Base-by-base conservation (phyloP, 2,113 vertebrate species). In the Syngnathus scovelli region DNA sequence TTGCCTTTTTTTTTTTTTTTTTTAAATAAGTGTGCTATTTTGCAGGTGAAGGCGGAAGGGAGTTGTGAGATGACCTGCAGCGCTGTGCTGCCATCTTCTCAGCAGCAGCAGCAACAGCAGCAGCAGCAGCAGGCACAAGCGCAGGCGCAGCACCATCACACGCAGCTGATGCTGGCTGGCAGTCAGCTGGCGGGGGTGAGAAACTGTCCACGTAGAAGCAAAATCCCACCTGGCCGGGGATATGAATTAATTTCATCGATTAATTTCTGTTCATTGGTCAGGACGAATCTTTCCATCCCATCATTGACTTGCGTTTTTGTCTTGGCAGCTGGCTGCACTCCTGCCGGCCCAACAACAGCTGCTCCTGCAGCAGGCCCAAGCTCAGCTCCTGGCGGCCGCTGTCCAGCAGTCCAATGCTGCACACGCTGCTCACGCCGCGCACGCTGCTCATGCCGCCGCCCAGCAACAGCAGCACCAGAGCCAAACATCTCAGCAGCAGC, bases 151-250 rank as follows among this genome's bases (percentile, higher is more conserved):
- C 93, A 93, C 81, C 93, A 93, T 80, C 94, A 95, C 85, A 92
- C 94, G 66, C 94, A 96, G 77, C 92, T 95, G 82, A 95, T 96
- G 93, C 85, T 96, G 76, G 93, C 94, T 0, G 93, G 94, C 70
- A 93, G 92, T 84, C 94, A 95, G 86, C 91, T 96, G 7, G 94
- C 94, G 59, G 94, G 94, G 91, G 94, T 95, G 82, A 92, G 92
- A 18, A 39, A 43, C 41, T 12, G 11, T 12, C 3, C 61, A 48
- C 63, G 55, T 48, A 4, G 11, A 3, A 18, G 44, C 44, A 43
- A 43, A 43, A 43, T 8, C 7, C n/a, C 21, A 13, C 11, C 23
- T 11, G n/a, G 11, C 21, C 11, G 4, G 13, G 19, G 7, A n/a
- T 10, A 21, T n/a, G n/a, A 2, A 3, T n/a, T n/a, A n/a, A 52